Evolutionary conservation across 2,888 invertebrate species (phyloP).

Genomic region (Platycheirus albimanus): DNA sequence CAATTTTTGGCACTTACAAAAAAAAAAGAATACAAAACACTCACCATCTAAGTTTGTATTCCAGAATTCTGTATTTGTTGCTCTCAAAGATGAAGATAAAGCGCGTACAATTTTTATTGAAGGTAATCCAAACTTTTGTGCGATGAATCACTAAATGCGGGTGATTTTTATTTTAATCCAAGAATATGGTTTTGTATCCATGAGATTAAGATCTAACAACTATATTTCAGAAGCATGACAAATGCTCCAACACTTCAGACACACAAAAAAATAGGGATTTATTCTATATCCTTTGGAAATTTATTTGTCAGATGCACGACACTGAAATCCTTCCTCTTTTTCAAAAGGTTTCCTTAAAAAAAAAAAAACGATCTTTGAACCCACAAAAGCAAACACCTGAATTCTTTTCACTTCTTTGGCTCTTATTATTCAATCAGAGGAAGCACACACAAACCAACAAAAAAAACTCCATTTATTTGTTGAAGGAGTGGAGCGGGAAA

Average conservation of each 20-base stretch:
- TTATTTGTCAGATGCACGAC: conserved; percentile 55
- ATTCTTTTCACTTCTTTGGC: conserved; percentile 23
- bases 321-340: conserved; percentile 67
- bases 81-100: conserved; percentile 14
- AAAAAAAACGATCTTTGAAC: conserved; percentile 10
- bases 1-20: conserved; percentile 39
- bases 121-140: conserved; percentile 60
- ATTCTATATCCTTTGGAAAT: conserved; percentile 26
- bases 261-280: conserved; percentile 31
- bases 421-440: conserved; percentile 63
- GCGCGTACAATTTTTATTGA: conserved; percentile 12
- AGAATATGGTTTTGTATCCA: conserved; percentile 39
- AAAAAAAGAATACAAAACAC: conserved; percentile 23
- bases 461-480: conserved; percentile 52
- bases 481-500: conserved; percentile 29
- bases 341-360: conserved; percentile 18
- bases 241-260: conserved; percentile 45
- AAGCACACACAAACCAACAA: too few relatives aligned
- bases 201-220: conserved; percentile 30
- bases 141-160: conserved; percentile 58
- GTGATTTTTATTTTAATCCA: conserved; percentile 47
- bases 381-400: conserved; percentile 10
- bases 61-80: conserved; percentile 18
- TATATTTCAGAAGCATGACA: conserved; percentile 53
- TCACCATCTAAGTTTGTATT: conserved; percentile 53